These are phyloP conservation scores for Drosophila tristis DNA, from an alignment of 1,140 invertebrate genomes.

Conservation along the genomic window DNA sequence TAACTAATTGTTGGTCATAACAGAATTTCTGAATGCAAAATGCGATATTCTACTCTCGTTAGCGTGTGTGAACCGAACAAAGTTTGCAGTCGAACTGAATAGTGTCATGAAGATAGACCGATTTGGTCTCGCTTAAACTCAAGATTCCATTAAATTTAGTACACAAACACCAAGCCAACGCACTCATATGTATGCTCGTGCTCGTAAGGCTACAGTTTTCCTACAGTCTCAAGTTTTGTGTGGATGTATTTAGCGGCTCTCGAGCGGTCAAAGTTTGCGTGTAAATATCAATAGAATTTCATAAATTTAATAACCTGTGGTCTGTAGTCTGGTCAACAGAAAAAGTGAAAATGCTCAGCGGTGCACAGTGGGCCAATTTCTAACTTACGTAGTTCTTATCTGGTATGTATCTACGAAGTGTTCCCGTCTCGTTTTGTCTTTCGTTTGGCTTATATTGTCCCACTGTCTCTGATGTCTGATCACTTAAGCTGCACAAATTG, in stretches of 20 bases:
- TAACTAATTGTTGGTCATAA: conserved; percentile 50
- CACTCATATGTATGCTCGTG: conserved; percentile 25
- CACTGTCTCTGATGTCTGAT: conserved; percentile 59
- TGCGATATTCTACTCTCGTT: conserved; percentile 22
- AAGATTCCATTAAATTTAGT: conserved; percentile 74
- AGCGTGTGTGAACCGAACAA: conserved; percentile 34
- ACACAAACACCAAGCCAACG: conserved; percentile 58
- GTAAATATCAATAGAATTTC: conserved; percentile 81
- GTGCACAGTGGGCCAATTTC: conserved; percentile 46
- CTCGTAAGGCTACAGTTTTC: neutral
- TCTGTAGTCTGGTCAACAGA: conserved; percentile 38
- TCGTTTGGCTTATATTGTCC: neutral
- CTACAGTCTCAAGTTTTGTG: conserved; percentile 48
- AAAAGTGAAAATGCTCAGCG: conserved; percentile 71
- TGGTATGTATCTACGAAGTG: neutral
- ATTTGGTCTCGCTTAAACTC: conserved; percentile 64
- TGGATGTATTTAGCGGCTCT: conserved; percentile 36
- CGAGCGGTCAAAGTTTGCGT: conserved; percentile 78
- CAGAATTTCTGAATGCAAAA: conserved; percentile 13
- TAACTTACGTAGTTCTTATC: neutral
- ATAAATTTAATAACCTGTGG: conserved; percentile 80
- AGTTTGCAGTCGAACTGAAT: conserved; percentile 65
- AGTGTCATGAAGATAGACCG: conserved; percentile 47
- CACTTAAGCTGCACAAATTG: conserved; percentile 74
- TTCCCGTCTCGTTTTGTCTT: neutral